Conservation (phyloP, 2,113 vertebrate genomes). For the Salvator merianae region DNA sequence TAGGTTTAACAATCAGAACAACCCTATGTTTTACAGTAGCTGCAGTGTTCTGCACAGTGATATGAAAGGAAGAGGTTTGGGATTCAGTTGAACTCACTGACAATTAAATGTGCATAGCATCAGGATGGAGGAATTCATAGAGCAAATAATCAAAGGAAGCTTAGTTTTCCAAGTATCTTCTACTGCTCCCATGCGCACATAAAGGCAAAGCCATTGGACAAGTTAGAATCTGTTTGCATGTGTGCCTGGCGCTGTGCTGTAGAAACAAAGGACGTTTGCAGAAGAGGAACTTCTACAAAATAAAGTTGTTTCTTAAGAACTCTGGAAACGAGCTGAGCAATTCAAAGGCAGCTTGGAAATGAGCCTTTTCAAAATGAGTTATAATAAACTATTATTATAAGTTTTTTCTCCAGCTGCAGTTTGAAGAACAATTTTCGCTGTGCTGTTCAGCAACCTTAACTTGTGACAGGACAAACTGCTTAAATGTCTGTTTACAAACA, state of each 20-base stretch:
- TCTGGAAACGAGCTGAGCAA: neutral
- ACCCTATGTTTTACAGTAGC: no score
- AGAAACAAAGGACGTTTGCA: neutral
- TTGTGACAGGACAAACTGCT: neutral
- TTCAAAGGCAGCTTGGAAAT: neutral
- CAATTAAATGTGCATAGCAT: neutral
- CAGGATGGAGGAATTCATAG: neutral
- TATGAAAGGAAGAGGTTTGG: neutral
- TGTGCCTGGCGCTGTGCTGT: no score
- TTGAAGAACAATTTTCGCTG: neutral
- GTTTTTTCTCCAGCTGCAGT: neutral
- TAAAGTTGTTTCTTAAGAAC: neutral
- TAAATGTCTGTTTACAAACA: no score
- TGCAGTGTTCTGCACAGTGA: neutral
- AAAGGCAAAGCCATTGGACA: neutral
- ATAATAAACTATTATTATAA: neutral
- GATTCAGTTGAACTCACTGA: neutral
- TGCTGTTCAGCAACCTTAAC: neutral
- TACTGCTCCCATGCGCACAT: neutral
- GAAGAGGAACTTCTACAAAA: neutral
- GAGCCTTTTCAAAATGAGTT: neutral
- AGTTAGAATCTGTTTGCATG: neutral
- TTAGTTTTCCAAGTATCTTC: neutral
- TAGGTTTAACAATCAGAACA: neutral
- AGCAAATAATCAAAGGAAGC: neutral